Conservation (phyloP, 1,140 invertebrate genomes). For the Delia radicum region DNA sequence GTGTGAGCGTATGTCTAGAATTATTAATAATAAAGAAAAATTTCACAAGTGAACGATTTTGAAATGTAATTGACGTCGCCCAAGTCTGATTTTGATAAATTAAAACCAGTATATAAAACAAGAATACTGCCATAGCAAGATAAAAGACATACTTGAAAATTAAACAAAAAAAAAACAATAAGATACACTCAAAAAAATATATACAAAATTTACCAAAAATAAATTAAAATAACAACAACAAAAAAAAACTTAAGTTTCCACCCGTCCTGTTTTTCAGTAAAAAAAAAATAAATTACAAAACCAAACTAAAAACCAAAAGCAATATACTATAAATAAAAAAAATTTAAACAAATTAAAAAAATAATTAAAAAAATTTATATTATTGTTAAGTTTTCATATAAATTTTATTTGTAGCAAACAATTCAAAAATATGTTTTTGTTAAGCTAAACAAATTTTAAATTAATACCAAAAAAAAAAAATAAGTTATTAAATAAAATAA, state of each 20-base stretch:
- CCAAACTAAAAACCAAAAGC: background rate
- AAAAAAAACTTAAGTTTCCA: constrained; percentile 9
- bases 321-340: background rate
- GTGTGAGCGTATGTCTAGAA: too few relatives aligned
- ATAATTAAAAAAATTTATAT: constrained; percentile 5
- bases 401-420: too few relatives aligned
- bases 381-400: too few relatives aligned
- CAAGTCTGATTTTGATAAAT: background rate
- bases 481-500: too few relatives aligned
- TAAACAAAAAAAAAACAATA: background rate
- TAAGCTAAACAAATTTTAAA: too few relatives aligned
- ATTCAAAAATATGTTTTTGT: too few relatives aligned
- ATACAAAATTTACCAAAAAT: background rate
- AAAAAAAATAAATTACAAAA: background rate
- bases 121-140: constrained; percentile 10
- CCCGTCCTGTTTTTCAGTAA: constrained; percentile 6
- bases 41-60: too few relatives aligned
- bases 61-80: too few relatives aligned
- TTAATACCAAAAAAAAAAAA: too few relatives aligned
- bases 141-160: background rate
- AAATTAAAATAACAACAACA: background rate
- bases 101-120: background rate
- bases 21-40: too few relatives aligned
- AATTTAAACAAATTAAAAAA: background rate
- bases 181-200: background rate